phyloP scores from a whole-genome alignment of 64 coral and sea anemone genomes.

The Pachyseris speciosa region DNA sequence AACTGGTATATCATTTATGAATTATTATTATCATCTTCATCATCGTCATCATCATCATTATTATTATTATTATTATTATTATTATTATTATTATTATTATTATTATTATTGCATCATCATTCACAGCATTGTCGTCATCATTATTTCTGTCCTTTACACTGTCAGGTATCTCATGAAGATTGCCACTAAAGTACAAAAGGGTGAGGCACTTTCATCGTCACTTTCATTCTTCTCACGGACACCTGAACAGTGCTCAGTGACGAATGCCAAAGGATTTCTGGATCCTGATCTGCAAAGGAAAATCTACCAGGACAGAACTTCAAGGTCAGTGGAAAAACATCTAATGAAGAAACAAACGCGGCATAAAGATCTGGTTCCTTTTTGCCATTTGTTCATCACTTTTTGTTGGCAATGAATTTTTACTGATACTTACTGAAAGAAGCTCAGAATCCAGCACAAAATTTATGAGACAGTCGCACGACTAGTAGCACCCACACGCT shows the following conservation, averaged over 20 bases:
- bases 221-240: conserved; percentile 49
- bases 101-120: too few species aligned
- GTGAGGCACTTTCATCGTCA: conserved; percentile 10
- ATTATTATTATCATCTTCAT: too few species aligned
- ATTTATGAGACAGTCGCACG: too few species aligned
- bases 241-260: not conserved
- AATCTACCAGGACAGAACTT: conserved; percentile 54
- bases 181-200: conserved; percentile 34
- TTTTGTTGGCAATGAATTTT: not conserved
- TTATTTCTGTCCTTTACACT: not conserved
- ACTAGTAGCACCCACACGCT: too few species aligned
- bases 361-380: too few species aligned
- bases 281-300: conserved; percentile 47
- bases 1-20: too few species aligned
- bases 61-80: too few species aligned
- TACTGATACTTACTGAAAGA: not conserved
- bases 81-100: too few species aligned
- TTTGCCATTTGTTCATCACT: too few species aligned
- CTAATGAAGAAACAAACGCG: too few species aligned
- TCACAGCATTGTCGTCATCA: not conserved
- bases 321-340: conserved; percentile 44
- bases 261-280: conserved; percentile 48
- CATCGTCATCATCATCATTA: too few species aligned
- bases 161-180: conserved; percentile 84
- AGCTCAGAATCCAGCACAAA: too few species aligned